Evolutionary conservation across 2,888 invertebrate species (phyloP), one percentile per base, ranked within the genome.

Genomic region (Malthinus flaveolus): DNA sequence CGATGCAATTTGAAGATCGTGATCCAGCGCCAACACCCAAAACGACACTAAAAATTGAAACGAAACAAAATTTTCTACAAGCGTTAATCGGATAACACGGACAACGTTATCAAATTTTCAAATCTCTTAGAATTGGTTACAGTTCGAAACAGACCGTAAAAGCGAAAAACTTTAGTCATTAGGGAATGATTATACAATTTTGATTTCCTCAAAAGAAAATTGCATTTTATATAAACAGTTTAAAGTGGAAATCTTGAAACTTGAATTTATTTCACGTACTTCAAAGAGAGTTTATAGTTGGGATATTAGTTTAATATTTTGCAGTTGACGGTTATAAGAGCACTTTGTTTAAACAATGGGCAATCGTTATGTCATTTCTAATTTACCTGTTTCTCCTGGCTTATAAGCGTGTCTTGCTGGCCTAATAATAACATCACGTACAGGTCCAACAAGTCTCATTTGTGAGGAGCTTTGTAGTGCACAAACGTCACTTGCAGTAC

Each of bases 21-120:
- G 86, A 67, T 87, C 86, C 58, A 87, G 73, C 0, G 87, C 86
- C 69, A 87, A 71, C 15, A 86, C 82, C 87, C 87, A 87, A 70
- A 87, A 86, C 0, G 84, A 84, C 39, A 87, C 87, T 87, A 81
- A 1, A 83, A 84, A 11, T 11, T n/a, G n/a, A n/a, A n/a, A n/a
- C n/a, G n/a, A n/a, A n/a, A n/a, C n/a, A n/a, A n/a, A n/a, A n/a
- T n/a, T 70, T n/a, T n/a, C n/a, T n/a, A n/a, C n/a, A 46, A 32
- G 46, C 4, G 31, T 33, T 13, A 23, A 23, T 2, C 2, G 23
- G 23, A 2, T 5, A 23, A 23, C 5, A 23, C 23, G 23, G 5
- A 23, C 2, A 23, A 23, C 23, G 23, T 23, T 23, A 23, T 23
- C 23, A 53, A 53, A 53, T 12, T 46, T 53, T 10, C 31, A 9